Conservation (phyloP, 2,888 invertebrate genomes). For the Branchipolynoe longqiensis region DNA sequence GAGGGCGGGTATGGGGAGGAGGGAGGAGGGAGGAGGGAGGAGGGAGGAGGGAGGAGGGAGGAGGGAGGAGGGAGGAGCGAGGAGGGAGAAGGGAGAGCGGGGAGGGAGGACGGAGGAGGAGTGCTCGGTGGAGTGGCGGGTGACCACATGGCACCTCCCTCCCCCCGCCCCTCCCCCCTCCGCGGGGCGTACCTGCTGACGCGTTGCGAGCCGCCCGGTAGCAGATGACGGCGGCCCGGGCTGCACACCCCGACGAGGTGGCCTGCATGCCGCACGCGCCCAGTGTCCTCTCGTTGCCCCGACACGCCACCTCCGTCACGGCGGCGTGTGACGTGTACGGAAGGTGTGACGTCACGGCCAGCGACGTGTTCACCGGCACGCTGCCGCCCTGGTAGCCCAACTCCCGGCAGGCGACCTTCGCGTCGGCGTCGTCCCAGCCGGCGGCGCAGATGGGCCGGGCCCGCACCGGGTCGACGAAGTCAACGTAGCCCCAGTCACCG, state of each 20-base stretch:
- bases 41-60: too few relatives aligned
- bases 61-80: too few relatives aligned
- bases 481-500: constrained; percentile 12
- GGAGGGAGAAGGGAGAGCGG: too few relatives aligned
- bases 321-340: too few relatives aligned
- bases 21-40: too few relatives aligned
- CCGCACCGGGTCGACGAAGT: not conserved
- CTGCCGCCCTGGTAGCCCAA: constrained; percentile 5
- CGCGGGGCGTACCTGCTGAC: not conserved
- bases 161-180: too few relatives aligned
- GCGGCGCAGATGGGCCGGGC: not conserved
- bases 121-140: too few relatives aligned
- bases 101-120: too few relatives aligned
- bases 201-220: not conserved
- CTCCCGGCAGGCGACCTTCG: not conserved
- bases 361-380: not conserved
- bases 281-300: constrained; percentile 3
- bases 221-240: not conserved
- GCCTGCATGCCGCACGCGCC: not conserved
- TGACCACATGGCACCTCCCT: too few relatives aligned
- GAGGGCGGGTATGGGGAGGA: too few relatives aligned
- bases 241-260: not conserved
- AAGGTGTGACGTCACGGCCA: not conserved
- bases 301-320: not conserved
- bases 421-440: not conserved